These are phyloP conservation scores for Epizoanthus ramosus DNA, from an alignment of 92 coral and sea anemone species.

Conservation along the genomic window DNA sequence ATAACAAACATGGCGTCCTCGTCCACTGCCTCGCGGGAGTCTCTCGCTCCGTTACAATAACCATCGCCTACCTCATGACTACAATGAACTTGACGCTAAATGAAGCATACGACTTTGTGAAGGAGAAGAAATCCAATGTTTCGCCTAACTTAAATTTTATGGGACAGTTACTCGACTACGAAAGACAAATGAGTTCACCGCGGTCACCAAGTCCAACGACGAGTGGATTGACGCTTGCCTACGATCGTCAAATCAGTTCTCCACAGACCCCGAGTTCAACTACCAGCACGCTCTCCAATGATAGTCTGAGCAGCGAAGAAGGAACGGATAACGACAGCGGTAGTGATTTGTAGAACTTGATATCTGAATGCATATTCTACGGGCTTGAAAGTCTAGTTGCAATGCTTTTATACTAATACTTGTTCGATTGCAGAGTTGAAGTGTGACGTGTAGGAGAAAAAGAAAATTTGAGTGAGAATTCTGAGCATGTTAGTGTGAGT, in stretches of 20 bases:
- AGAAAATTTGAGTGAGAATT: neutral
- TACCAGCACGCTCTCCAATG: constrained; percentile 84
- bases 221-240: constrained; percentile 69
- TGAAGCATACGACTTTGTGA: constrained; percentile 98
- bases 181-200: constrained; percentile 78
- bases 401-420: neutral
- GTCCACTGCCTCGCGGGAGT: constrained; percentile 97
- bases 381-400: neutral
- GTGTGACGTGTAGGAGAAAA: neutral
- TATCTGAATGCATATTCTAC: neutral
- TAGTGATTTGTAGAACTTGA: constrained; percentile 14
- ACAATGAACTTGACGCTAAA: constrained; percentile 76
- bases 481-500: neutral
- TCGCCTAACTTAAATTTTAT: constrained; percentile 96
- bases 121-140: constrained; percentile 93
- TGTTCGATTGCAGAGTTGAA: neutral
- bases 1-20: constrained; percentile 80
- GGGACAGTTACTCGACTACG: constrained; percentile 98
- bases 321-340: constrained; percentile 46
- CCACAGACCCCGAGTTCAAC: constrained; percentile 71
- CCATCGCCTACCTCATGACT: constrained; percentile 94
- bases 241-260: constrained; percentile 67
- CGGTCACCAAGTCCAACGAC: constrained; percentile 83
- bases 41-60: constrained; percentile 93
- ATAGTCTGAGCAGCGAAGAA: constrained; percentile 79